phyloP scores from a whole-genome alignment of 2,888 invertebrate species.

The Drosophila recens region DNA sequence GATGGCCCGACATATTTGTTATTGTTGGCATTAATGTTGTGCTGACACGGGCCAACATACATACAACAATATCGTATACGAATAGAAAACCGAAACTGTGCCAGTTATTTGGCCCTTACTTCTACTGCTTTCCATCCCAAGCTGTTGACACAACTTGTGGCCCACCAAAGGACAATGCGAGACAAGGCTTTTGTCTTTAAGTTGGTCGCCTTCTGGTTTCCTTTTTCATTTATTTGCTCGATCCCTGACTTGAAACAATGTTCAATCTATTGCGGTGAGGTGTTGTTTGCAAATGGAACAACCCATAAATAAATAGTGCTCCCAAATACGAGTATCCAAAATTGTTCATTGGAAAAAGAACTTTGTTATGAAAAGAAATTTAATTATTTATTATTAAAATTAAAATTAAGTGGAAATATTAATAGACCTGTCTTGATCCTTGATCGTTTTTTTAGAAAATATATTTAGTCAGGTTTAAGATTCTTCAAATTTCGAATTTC shows the following conservation, averaged over 20 bases:
- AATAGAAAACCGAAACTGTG: conserved; percentile 45
- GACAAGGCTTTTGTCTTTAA: conserved; percentile 68
- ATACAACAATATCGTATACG: conserved; percentile 18
- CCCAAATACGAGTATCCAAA: neutral
- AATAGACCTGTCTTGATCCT: too few species aligned
- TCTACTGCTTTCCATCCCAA: conserved; percentile 21
- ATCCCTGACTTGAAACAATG: conserved; percentile 16
- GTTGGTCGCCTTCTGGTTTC: conserved; percentile 48
- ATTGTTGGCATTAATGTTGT: conserved; percentile 70
- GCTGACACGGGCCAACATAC: conserved; percentile 57
- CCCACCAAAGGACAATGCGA: conserved; percentile 57
- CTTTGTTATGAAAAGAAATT: neutral
- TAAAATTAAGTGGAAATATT: too few species aligned
- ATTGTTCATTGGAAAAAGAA: neutral
- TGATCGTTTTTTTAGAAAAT: too few species aligned
- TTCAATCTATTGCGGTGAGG: conserved; percentile 15
- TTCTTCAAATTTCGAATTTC: too few species aligned
- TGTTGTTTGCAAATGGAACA: neutral
- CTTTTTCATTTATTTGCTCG: conserved; percentile 11
- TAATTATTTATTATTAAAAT: neutral
- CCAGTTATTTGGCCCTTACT: conserved; percentile 25
- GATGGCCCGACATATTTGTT: conserved; percentile 67
- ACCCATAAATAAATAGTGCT: too few species aligned
- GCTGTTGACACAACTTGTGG: conserved; percentile 60
- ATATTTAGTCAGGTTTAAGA: too few species aligned